Evolutionary conservation across 2,113 vertebrate species (phyloP).

Genomic region (Tympanuchus pallidicinctus): DNA sequence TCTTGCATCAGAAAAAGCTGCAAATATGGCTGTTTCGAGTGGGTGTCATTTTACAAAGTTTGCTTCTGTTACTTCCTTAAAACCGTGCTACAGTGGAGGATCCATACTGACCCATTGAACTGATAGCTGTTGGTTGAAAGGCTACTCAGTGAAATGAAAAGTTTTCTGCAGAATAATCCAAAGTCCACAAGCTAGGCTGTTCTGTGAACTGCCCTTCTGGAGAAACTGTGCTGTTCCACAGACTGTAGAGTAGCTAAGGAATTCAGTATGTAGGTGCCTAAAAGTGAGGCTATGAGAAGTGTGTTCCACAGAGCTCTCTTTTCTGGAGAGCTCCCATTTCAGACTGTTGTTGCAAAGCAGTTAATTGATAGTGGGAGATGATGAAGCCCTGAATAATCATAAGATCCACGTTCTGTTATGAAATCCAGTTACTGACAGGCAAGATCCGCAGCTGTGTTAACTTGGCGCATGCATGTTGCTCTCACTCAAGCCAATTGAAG

Average conservation of each 20-base stretch:
- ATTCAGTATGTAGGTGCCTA: background rate
- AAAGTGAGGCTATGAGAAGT: background rate
- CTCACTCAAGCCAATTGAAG: background rate
- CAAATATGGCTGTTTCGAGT: background rate
- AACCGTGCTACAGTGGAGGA: background rate
- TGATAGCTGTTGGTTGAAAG: background rate
- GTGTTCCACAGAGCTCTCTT: background rate
- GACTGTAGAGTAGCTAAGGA: background rate
- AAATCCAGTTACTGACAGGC: conserved; percentile 2
- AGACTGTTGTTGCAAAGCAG: background rate
- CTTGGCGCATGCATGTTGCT: background rate
- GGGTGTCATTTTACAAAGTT: background rate
- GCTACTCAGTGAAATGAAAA: background rate
- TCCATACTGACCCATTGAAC: background rate
- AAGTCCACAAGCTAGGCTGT: background rate
- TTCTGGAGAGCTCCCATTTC: background rate
- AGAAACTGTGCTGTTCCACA: fast-evolving
- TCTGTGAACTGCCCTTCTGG: background rate
- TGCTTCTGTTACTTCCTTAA: background rate
- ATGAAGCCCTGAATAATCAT: background rate
- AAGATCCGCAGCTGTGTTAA: background rate
- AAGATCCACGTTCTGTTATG: background rate
- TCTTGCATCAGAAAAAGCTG: background rate
- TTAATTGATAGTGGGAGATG: background rate
- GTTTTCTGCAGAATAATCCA: background rate